These are phyloP conservation scores for Pteria penguin DNA, from an alignment of 2,888 invertebrate genomes.

Conservation along the genomic window DNA sequence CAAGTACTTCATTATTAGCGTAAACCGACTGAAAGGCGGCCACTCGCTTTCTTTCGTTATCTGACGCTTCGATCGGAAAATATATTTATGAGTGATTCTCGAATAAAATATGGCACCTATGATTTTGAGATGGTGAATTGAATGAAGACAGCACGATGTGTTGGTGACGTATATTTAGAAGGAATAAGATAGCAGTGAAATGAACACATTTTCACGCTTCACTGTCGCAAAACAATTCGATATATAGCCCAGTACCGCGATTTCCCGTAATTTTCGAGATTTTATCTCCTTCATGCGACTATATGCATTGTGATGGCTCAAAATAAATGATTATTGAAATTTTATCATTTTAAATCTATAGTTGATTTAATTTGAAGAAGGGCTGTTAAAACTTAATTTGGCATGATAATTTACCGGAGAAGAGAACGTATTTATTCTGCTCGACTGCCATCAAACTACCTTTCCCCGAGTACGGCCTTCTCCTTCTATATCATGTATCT, in stretches of 20 bases:
- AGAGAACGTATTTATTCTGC: no score
- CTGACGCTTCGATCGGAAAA: conserved; percentile 39
- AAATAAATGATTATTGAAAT: conserved; percentile 24
- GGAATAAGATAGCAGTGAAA: conserved; percentile 33
- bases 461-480: no score
- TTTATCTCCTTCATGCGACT: conserved; percentile 18
- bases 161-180: conserved; percentile 36
- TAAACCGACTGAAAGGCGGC: neutral
- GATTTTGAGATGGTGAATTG: conserved; percentile 34
- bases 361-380: conserved; percentile 21
- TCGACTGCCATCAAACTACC: no score
- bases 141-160: conserved; percentile 33
- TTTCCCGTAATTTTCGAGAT: conserved; percentile 15
- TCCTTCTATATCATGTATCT: no score
- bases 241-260: neutral
- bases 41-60: conserved; percentile 17
- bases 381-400: conserved; percentile 31
- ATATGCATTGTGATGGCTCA: conserved; percentile 4
- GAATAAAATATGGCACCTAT: conserved; percentile 47
- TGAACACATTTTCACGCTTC: conserved; percentile 35
- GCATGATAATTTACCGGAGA: no score
- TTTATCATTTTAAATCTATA: conserved; percentile 20
- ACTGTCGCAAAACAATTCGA: conserved; percentile 35
- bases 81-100: conserved; percentile 45
- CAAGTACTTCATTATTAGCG: neutral